Conservation (phyloP, 2,113 vertebrate genomes). For the Aspidoscelis tigris region DNA sequence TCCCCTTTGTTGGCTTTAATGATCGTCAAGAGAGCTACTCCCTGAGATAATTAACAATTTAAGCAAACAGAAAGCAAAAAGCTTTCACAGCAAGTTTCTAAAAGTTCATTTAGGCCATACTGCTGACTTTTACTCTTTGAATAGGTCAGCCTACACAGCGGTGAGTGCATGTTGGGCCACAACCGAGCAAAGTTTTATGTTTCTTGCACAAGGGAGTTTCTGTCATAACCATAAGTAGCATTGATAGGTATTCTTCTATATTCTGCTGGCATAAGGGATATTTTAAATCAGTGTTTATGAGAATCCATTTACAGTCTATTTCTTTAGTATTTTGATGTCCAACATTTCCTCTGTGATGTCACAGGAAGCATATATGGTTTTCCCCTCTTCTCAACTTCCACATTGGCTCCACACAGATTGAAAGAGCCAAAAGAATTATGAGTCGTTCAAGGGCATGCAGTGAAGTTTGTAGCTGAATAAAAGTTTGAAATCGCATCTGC, state of each 20-base stretch:
- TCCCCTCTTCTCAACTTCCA: not conserved
- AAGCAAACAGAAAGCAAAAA: not conserved
- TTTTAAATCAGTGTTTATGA: not conserved
- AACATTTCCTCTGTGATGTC: not conserved
- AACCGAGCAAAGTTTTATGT: not conserved
- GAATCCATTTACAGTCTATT: not conserved
- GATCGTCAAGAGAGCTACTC: fast-evolving
- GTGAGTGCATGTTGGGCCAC: not conserved
- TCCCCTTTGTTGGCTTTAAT: fast-evolving
- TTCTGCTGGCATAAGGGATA: not conserved
- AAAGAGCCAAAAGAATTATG: not conserved
- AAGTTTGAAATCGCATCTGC: not conserved
- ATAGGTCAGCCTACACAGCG: fast-evolving
- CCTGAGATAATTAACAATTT: not conserved
- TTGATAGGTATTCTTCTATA: too few species aligned
- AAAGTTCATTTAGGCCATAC: slow-evolving; percentile 1
- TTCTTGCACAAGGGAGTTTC: too few species aligned
- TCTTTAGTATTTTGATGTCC: not conserved
- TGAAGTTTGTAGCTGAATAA: not conserved
- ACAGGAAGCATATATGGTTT: not conserved
- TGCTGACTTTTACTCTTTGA: not conserved
- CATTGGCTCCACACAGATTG: not conserved
- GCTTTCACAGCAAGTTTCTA: slow-evolving; percentile 2
- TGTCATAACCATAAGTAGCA: too few species aligned
- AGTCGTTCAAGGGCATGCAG: not conserved